A percentile compares a stretch with the other conserved stretches of the same genome.
Conservation (phyloP, 2,113 vertebrate species). For the Sinocyclocheilus anshuiensis region DNA sequence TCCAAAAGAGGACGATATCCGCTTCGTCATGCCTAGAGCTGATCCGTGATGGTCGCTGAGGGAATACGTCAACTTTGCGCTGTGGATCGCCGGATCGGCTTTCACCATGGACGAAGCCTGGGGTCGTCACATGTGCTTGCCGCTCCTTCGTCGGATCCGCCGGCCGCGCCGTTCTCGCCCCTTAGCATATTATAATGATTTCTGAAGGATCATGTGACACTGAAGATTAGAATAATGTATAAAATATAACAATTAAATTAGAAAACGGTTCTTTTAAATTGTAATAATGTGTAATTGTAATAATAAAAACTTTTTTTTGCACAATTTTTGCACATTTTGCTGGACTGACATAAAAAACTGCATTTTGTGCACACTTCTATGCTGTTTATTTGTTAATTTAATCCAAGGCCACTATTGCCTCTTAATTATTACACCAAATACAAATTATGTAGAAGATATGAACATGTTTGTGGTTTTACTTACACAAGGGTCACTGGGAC, state of each 20-base stretch:
- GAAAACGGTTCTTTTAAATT: too few relatives aligned
- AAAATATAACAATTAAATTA: not conserved
- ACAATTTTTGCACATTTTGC: not conserved
- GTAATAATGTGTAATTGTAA: too few relatives aligned
- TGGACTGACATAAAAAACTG: not conserved
- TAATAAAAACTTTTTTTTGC: too few relatives aligned
- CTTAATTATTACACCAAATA: not conserved
- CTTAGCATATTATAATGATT: not conserved
- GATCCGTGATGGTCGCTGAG: too few relatives aligned
- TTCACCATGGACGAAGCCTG: too few relatives aligned
- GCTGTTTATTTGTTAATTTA: not conserved
- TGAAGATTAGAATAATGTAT: not conserved
- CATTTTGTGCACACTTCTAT: not conserved
- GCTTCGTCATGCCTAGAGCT: too few relatives aligned
- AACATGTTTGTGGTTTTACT: conserved; percentile 22
- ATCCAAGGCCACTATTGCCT: not conserved
- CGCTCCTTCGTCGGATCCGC: too few relatives aligned
- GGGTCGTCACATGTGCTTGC: too few relatives aligned
- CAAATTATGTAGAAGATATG: not conserved
- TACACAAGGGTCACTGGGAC: conserved; percentile 80
- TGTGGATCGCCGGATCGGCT: too few relatives aligned
- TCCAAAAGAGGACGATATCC: too few relatives aligned
- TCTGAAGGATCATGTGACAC: not conserved
- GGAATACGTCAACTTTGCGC: too few relatives aligned
- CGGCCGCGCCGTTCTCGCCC: too few relatives aligned